phyloP scores from a whole-genome alignment of 2,888 invertebrate genomes.

The Strigamia transsilvanica region DNA sequence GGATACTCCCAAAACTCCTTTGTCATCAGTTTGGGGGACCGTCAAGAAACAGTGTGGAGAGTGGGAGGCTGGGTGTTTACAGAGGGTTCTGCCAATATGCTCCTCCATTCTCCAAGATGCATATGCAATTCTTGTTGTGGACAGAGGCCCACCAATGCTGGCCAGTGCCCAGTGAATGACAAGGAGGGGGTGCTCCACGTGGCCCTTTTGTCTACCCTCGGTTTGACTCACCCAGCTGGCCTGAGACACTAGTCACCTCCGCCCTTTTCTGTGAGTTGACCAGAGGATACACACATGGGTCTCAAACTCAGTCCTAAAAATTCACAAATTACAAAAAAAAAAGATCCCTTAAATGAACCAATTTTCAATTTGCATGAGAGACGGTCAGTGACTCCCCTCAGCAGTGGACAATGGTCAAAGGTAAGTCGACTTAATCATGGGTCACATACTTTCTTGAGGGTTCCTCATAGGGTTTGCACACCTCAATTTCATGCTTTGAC shows the following conservation, averaged over 20 bases:
- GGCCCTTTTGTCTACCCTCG: slow-evolving; percentile 39
- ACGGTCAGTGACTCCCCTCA: neutral
- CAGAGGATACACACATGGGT: neutral
- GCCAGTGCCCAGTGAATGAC: slow-evolving; percentile 46
- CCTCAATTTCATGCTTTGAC: slow-evolving; percentile 28
- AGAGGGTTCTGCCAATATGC: neutral
- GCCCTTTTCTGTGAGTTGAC: slow-evolving; percentile 40
- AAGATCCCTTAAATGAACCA: neutral
- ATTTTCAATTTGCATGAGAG: neutral
- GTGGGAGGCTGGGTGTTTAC: slow-evolving; percentile 50
- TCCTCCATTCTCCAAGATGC: slow-evolving; percentile 48
- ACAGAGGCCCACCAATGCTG: slow-evolving; percentile 43
- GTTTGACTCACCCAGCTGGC: slow-evolving; percentile 51
- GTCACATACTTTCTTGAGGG: slow-evolving; percentile 5
- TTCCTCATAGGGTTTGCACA: neutral
- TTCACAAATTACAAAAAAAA: neutral
- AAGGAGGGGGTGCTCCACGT: slow-evolving; percentile 47
- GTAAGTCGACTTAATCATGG: slow-evolving; percentile 42
- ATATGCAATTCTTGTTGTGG: slow-evolving; percentile 53
- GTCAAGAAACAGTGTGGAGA: neutral
- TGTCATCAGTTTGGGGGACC: neutral
- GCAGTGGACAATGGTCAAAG: slow-evolving; percentile 10
- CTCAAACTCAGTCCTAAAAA: neutral
- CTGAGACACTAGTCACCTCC: slow-evolving; percentile 39
- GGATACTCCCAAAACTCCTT: neutral